phyloP scores from a whole-genome alignment of 2,113 vertebrate species.

The Odobenus rosmarus region DNA sequence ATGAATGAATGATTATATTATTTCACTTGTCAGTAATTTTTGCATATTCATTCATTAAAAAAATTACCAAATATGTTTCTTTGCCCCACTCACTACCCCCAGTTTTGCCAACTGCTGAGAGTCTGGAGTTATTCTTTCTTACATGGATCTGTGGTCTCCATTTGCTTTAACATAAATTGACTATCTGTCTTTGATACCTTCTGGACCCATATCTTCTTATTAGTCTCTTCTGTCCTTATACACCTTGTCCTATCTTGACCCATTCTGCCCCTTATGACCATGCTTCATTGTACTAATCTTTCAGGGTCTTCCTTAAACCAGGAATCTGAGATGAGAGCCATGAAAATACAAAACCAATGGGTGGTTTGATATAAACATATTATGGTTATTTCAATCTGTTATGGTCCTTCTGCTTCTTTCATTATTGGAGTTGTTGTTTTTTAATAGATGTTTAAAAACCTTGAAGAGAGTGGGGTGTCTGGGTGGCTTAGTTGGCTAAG shows the following conservation, averaged over 20 bases:
- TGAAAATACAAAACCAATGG: neutral
- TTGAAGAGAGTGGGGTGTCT: neutral
- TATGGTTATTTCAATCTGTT: neutral
- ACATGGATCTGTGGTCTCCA: neutral
- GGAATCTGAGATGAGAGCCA: neutral
- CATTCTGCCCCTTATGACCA: neutral
- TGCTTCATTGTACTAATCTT: neutral
- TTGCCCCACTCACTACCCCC: neutral
- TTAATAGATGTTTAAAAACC: neutral
- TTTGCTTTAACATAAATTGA: neutral
- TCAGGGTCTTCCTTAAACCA: neutral
- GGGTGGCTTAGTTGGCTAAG: too few relatives aligned
- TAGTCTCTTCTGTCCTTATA: neutral
- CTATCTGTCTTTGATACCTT: neutral
- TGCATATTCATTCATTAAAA: neutral
- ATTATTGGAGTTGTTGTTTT: neutral
- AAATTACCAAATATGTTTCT: neutral
- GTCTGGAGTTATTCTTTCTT: neutral
- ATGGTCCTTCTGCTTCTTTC: neutral
- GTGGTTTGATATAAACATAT: neutral
- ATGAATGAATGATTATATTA: neutral
- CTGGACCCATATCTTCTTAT: neutral
- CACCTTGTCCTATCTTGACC: neutral
- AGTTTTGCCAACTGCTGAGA: neutral
- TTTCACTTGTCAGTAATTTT: neutral